Base-by-base conservation (phyloP, 2,888 invertebrate genomes). In the Hedya salicella region DNA sequence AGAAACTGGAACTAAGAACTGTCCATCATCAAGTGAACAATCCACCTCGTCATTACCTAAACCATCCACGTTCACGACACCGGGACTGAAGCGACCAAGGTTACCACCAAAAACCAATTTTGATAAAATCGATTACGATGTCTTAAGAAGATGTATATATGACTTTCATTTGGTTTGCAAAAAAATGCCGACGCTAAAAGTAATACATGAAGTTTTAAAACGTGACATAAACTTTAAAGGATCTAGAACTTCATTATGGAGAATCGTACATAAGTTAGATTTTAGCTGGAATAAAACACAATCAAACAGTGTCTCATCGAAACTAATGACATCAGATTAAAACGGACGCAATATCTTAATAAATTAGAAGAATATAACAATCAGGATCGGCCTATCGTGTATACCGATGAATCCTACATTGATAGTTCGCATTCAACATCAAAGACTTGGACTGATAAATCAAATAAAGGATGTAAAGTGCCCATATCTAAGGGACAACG, bases 21-120 rank as follows among this genome's bases (percentile, higher is more conserved):
- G 44, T 46, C 44, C 44, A 19, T 46, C 44, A 46, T 46, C 44
- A 46, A 46, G 2, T 46, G 44, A 19, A 46, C 44, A 46, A 46
- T 46, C 44, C 44, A 46, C 44, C 44, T 17, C 17, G 19, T 46
- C 44, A 46, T 46, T 46, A 46, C 8, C 44, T 46, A 17, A 46
- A 19, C 19, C 19, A 46, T 46, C 44, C 44, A 19, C 19, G 44
- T 46, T 46, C 19, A 46, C 17, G 44, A 46, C 44, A 19, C 44
- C 44, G 44, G 44, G 44, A 46, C 8, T 17, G 19, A 46, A 46
- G 44, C 44, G 44, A 46, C 44, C 44, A 46, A 46, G 44, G 9
- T 17, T 46, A 46, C 11, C 44, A 46, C 19, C 17, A 46, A 46
- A 46, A 19, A 46, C 19, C 19, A 11, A 19, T 3, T 11, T 46